Evolutionary conservation across 2,113 vertebrate species (phyloP), one percentile per base, ranked within the genome.

Genomic region (Damaliscus lunatus): DNA sequence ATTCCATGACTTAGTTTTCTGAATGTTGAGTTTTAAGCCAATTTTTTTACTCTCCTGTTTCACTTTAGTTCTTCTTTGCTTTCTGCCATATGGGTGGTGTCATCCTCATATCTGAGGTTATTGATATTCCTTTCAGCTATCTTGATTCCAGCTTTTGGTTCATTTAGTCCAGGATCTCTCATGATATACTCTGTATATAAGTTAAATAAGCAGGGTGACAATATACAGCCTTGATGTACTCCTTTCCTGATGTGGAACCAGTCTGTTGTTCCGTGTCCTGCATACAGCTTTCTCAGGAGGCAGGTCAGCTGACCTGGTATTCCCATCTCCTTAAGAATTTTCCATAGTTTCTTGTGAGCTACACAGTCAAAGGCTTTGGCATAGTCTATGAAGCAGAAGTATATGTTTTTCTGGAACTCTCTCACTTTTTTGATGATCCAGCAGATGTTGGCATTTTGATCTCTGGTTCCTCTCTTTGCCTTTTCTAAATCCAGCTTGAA

Each of bases 241-340:
- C 64, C 64, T 67, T n/a, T 10, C 33, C 64, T 10, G 7, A 67
- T 67, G 17, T 67, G 64, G 33, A 67, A 67, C 16, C 33, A 67
- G 16, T 67, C 8, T 19, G 33, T n/a, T n/a, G 7, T 36, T n/a
- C 33, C 0, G 0, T 67, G 33, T 67, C 64, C 16, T 67, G 33
- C 64, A 36, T n/a, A 36, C 7, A 19, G 8, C 19, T 67, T 67
- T 67, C 33, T 67, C 64, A 67, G 33, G 16, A 67, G 64, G 33
- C 64, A n/a, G 33, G 64, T 67, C 64, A 67, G 17, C 33, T 67
- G 8, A 10, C 17, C 7, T 67, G 16, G 4, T n/a, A n/a, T 67
- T 67, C 16, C 64, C 33, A 36, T n/a, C 16, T 19, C 17, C n/a
- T 67, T 67, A n/a, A n/a, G 8, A 67, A 19, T 67, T 67, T n/a